Evolutionary conservation across 2,888 invertebrate species (phyloP), one percentile per base, ranked within the genome.

Genomic region (Yponomeuta plumbellus): DNA sequence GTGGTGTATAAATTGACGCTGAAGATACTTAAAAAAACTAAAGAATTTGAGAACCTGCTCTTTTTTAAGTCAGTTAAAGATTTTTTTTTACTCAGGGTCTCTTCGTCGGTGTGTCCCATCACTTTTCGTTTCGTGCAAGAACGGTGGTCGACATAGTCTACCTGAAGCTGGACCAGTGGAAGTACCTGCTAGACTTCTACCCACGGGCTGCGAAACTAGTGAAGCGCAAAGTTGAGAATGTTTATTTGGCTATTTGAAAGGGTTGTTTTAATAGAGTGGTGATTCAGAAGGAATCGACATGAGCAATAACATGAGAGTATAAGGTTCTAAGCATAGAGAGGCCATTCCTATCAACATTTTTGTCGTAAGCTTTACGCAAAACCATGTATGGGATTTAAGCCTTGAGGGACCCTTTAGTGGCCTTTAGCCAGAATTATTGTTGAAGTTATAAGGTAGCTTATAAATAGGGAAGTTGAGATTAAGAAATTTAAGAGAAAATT

Each of bases 111-210:
- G 81, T 92, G 1, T 81, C 87, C 0, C 93, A 93, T 74, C 89
- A 92, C 70, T 92, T 92, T 72, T 92, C 92, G 1, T 93, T 92
- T 70, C 79, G 92, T 69, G 92, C 92, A 0, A 79, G 88, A 44
- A 92, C 92, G 1, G 87, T 87, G 0, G 92, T 91, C 11, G 92
- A 93, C 70, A 84, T 92, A 13, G 88, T 92, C 0, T 86, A 87
- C 70, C 76, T 93, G 67, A 85, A 86, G 68, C 76, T 92, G 26
- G 88, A 88, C 11, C 83, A 91, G 71, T 92, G 92, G 92, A 89
- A 92, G 67, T 88, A 92, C 75, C 75, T 91, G 59, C 73, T 91
- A 0, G 90, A 90, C 71, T 87, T 91, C 68, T 91, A 89, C 68
- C 90, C 90, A 0, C 80, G 81, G 69, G 84, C 90, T 0, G 88